Conservation (phyloP, 2,888 invertebrate species). For the Argynnis bischoffii region DNA sequence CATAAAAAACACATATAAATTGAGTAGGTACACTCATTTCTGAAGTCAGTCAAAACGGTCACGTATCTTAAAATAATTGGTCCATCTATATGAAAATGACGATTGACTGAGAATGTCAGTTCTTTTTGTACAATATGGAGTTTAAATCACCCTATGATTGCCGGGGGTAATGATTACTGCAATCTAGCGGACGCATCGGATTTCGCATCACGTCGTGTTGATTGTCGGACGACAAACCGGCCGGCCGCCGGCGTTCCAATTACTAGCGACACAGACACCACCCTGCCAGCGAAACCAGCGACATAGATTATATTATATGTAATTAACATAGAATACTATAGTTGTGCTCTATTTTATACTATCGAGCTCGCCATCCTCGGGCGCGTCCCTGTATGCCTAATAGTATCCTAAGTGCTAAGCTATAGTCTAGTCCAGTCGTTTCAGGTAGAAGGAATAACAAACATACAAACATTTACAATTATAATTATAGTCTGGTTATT, state of each 20-base stretch:
- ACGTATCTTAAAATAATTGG: slow-evolving; percentile 12
- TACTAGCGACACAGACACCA: slow-evolving; percentile 73
- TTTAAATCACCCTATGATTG: slow-evolving; percentile 53
- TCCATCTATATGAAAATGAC: slow-evolving; percentile 20
- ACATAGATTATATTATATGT: slow-evolving; percentile 38
- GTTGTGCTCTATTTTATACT: background rate
- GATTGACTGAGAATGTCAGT: slow-evolving; percentile 8
- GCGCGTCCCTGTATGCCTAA: background rate
- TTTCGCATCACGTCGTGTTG: slow-evolving; percentile 80
- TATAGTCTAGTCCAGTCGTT: no score
- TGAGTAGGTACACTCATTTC: background rate
- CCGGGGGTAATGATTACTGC: slow-evolving; percentile 63
- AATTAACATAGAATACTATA: slow-evolving; percentile 1
- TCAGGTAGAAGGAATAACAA: no score
- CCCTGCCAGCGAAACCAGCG: slow-evolving; percentile 49
- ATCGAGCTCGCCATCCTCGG: background rate
- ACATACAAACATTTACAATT: no score
- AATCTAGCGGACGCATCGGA: slow-evolving; percentile 70
- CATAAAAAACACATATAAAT: background rate
- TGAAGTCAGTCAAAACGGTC: background rate
- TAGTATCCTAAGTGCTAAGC: no score
- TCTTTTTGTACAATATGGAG: slow-evolving; percentile 31
- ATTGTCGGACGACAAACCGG: slow-evolving; percentile 76
- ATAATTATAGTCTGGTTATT: no score
- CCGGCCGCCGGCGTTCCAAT: slow-evolving; percentile 66